Percentiles rank a stretch among this genome's conserved stretches.
phyloP scores from a whole-genome alignment of 2,797 vertebrate species.

The Brachyrhaphis roseni region DNA sequence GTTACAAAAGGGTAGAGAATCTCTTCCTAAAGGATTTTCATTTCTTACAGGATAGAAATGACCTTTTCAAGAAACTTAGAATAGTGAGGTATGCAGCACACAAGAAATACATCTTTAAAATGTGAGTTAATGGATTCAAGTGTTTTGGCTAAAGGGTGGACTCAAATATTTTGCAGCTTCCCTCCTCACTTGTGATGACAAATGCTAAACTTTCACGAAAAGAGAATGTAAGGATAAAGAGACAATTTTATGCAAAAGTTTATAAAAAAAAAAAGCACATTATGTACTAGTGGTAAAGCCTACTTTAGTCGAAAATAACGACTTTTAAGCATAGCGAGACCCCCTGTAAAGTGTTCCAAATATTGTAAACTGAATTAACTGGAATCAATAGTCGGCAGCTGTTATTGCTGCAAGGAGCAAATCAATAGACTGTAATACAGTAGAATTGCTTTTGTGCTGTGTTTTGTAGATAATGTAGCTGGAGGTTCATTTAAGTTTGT shows the following conservation, averaged over 20 bases:
- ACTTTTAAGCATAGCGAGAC: conserved; percentile 36
- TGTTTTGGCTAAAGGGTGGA: conserved; percentile 30
- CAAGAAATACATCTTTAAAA: conserved; percentile 57
- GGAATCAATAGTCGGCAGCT: conserved; percentile 59
- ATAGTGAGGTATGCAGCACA: conserved; percentile 57
- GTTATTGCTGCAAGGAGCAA: conserved; percentile 61
- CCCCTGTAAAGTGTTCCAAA: conserved; percentile 39
- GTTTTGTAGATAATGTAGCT: conserved; percentile 44
- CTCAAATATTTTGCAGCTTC: conserved; percentile 16
- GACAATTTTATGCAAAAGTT: background rate
- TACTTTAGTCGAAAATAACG: conserved; percentile 17
- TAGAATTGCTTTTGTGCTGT: conserved; percentile 57
- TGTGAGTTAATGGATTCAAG: conserved; percentile 36
- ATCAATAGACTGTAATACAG: conserved; percentile 70
- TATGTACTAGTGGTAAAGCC: background rate
- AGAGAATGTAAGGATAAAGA: background rate
- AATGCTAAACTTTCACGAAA: conserved; percentile 11
- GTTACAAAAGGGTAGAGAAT: conserved; percentile 77
- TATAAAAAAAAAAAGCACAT: background rate
- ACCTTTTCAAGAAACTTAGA: conserved; percentile 76
- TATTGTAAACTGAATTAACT: conserved; percentile 57
- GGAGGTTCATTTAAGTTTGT: conserved; percentile 36
- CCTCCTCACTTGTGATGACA: conserved; percentile 16
- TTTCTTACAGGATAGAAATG: conserved; percentile 70
- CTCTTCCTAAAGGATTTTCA: conserved; percentile 74